These are phyloP conservation scores for Felis chaus DNA, from an alignment of 2,113 vertebrate species.

Conservation along the genomic window DNA sequence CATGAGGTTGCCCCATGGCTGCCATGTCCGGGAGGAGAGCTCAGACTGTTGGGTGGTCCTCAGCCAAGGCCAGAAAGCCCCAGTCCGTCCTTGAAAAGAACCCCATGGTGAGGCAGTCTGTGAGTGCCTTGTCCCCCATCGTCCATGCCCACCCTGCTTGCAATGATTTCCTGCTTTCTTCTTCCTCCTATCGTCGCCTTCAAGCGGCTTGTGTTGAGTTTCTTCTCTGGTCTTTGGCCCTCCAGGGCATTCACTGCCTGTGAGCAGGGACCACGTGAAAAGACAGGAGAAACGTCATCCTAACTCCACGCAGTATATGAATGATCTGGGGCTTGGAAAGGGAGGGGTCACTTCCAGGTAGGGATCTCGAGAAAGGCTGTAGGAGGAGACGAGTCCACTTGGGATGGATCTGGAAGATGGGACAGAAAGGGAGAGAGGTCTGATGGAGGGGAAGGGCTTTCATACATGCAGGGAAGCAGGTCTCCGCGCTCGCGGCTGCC, in stretches of 20 bases:
- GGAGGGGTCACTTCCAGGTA: neutral
- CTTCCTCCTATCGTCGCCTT: neutral
- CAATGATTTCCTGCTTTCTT: fast-evolving
- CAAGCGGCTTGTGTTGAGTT: fast-evolving
- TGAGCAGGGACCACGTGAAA: neutral
- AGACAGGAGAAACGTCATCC: neutral
- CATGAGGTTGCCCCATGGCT: fast-evolving
- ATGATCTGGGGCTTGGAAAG: neutral
- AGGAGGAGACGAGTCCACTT: neutral
- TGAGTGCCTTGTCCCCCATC: neutral
- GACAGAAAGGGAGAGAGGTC: neutral
- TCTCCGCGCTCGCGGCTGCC: fast-evolving
- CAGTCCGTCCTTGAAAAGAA: neutral
- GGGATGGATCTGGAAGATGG: neutral
- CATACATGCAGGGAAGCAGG: neutral
- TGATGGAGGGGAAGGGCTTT: neutral
- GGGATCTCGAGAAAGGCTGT: neutral
- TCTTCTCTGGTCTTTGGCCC: neutral
- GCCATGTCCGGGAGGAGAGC: neutral
- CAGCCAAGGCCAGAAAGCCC: neutral
- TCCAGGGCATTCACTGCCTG: neutral
- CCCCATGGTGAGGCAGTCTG: neutral
- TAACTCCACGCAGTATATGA: fast-evolving
- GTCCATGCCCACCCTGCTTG: neutral
- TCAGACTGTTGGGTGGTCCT: neutral